Evolutionary conservation across 23 tunicate genomes (phyloP), one percentile per base, ranked within the genome.

Genomic region (Styela plicata): DNA sequence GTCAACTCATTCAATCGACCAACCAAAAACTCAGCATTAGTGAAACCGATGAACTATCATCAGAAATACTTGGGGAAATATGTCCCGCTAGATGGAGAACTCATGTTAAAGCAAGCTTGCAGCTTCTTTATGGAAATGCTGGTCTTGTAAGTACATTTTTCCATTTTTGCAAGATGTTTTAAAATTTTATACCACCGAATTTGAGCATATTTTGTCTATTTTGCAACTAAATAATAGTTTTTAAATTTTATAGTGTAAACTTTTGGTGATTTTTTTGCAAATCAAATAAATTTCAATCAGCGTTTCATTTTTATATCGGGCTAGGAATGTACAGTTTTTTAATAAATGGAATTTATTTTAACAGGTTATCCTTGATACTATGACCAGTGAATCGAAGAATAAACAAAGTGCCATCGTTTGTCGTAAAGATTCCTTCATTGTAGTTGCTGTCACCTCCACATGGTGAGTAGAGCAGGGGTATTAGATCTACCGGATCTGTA

Each of bases 41-140:
- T 61, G 89, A 86, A 52, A 71, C 80, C 25, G 80, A 71, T 26
- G 74, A 79, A 17, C 79, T 86, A 21, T 63, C 84, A 25, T 36
- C 67, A 18, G 89, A 86, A 79, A 79, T 86, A 23, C 53, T 86
- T 13, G 89, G 89, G 61, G 89, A 86, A 28, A 33, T 86, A 23
- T 86, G 89, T 70, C 89, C 89, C 20, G 89, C 89, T 24, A 68
- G 89, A 22, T 86, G 89, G 89, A 70, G 89, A 16, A 64, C 68
- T 13, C 89, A 86, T 79, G 89, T 79, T 24, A 86, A 86, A 34
- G 84, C 89, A 20, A 31, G 70, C n/a, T 34, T 86, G 30, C 89
- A 86, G 34, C 74, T 86, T 23, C 26, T 86, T 3, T 86, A 80
- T 70, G 89, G 89, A 31, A 86, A 86, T 63, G 36, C 84, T 31